These are phyloP conservation scores for Cisticola juncidis DNA, from an alignment of 2,113 vertebrate species.

Conservation along the genomic window DNA sequence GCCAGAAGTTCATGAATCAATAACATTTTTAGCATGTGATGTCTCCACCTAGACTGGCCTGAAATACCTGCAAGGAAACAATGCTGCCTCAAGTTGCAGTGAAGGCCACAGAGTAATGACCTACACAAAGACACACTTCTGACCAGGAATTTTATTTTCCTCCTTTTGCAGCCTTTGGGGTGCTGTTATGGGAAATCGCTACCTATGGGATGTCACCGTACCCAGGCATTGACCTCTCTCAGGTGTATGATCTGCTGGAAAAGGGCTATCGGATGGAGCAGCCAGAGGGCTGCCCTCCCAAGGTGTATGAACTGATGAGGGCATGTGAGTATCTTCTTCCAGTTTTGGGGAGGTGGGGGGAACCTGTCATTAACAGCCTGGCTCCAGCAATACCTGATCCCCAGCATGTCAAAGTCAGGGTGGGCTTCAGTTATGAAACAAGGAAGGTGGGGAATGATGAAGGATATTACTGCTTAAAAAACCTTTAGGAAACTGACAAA, in stretches of 20 bases:
- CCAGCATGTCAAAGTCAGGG: neutral
- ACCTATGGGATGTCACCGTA: conserved; percentile 99
- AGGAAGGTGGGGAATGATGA: neutral
- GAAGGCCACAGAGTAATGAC: neutral
- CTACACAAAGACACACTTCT: neutral
- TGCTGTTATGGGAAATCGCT: conserved; percentile 97
- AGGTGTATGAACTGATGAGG: conserved; percentile 98
- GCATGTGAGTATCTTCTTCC: conserved; percentile 86
- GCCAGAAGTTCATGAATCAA: neutral
- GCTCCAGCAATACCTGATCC: neutral
- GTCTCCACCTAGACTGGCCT: neutral
- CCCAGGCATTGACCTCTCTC: conserved; percentile 97
- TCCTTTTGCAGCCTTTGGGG: conserved; percentile 88
- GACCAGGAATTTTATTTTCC: neutral
- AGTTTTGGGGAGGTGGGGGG: neutral
- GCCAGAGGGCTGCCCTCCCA: conserved; percentile 96
- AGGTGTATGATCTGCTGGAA: conserved; percentile 97
- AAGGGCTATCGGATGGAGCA: conserved; percentile 99
- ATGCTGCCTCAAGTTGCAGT: neutral
- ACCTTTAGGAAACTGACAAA: neutral
- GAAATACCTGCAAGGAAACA: neutral
- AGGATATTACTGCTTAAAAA: neutral
- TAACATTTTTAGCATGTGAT: neutral
- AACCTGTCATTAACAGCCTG: neutral
- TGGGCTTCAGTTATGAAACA: neutral